Base-by-base conservation (phyloP, 2,888 invertebrate species). In the Drosophila phalerata region DNA sequence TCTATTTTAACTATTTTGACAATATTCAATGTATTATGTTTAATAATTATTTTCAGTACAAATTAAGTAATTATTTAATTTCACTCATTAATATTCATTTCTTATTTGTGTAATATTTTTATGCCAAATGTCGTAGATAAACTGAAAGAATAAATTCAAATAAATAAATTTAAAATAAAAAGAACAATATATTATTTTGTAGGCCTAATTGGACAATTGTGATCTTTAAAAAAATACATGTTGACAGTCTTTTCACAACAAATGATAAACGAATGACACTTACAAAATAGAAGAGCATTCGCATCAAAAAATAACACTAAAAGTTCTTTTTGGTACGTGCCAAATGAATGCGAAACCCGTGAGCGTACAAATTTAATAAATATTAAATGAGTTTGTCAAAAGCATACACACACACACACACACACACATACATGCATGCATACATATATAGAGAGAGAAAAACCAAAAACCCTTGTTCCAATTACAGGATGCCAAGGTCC, bases 341-440 rank as follows among this genome's bases (percentile, higher is more conserved):
- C 73, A 84, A 84, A 81, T 81, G 87, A 83, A 86, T 81, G 73
- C 75, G 78, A 86, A 84, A 72, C 73, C 67, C 65, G 40, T 65
- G 69, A 85, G 79, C 76, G 67, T 32, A 62, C 71, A 87, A 83
- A 83, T 85, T 83, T 83, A 87, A 83, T 83, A 83, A 83, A 83
- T 83, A 83, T 87, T 81, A 83, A 83, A 83, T 83, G 87, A 79
- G 85, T 67, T 84, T 84, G 79, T 81, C 83, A 84, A 79, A 76
- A 66, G 73, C 81, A 85, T 53, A 66, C 65, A 68, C 53, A 15
- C 51, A 47, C 22, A 4, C 28, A 28, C 5, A 28, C 28, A 28
- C 5, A 28, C 78, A 81, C 56, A 66, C 65, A 68, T 53, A 15
- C 51, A 45, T 25, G 5, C 5, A 5, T 3, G 5, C 22, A 47